Evolutionary conservation across 2,888 invertebrate genomes (phyloP).

Genomic region (Eupeodes luniger): DNA sequence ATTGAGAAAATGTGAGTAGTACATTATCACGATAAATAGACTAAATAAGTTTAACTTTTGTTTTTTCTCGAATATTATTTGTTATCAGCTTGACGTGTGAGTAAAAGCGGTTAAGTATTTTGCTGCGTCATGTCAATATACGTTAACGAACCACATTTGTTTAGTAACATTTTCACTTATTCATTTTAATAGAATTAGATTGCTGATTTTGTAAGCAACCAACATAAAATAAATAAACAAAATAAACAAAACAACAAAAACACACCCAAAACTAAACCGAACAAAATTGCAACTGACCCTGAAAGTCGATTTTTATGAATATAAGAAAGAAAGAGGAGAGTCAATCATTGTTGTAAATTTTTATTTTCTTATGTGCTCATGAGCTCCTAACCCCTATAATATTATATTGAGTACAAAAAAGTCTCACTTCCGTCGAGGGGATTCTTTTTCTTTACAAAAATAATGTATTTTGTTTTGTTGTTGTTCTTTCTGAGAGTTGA

Average conservation of each 20-base stretch:
- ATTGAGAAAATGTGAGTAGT: neutral
- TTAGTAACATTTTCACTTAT: conserved; percentile 2
- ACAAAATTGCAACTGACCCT: conserved; percentile 48
- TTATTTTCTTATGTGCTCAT: conserved; percentile 32
- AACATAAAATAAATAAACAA: conserved; percentile 11
- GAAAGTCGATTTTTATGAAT: conserved; percentile 46
- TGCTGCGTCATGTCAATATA: neutral
- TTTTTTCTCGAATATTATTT: neutral
- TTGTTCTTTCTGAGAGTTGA: neutral
- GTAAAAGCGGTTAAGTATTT: neutral
- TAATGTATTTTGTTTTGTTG: neutral
- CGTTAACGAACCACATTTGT: neutral
- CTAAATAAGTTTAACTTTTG: neutral
- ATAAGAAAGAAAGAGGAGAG: conserved; percentile 9
- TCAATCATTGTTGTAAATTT: conserved; percentile 12
- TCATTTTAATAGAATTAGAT: conserved; percentile 22
- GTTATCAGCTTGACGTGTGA: conserved; percentile 17
- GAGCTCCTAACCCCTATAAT: conserved; percentile 39
- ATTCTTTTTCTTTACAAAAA: conserved; percentile 46
- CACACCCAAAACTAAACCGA: neutral
- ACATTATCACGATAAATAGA: neutral
- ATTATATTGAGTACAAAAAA: conserved; percentile 36
- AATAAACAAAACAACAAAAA: conserved; percentile 12
- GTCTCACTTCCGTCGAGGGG: conserved; percentile 70
- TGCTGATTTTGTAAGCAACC: neutral